Conservation (phyloP, 2,113 vertebrate genomes). For the Trochalopteron elliotii region DNA sequence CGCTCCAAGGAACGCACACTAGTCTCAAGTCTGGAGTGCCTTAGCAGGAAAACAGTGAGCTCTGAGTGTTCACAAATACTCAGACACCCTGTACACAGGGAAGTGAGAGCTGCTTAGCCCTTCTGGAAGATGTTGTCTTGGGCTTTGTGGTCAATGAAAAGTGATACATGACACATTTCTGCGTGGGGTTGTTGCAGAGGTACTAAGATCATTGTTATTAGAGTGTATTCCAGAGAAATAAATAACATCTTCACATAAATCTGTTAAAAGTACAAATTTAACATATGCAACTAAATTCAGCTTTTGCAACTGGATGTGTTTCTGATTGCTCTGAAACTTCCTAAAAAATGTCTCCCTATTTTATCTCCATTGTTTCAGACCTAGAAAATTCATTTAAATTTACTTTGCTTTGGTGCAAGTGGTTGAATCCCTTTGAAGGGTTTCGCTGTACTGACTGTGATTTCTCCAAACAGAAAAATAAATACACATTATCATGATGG, state of each 20-base stretch:
- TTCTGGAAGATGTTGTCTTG: not conserved
- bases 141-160: not conserved
- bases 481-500: not conserved
- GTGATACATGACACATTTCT: not conserved
- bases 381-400: not conserved
- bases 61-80: not conserved
- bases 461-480: not conserved
- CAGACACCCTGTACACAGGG: not conserved
- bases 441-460: not conserved
- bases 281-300: not conserved
- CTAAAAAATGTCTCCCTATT: not conserved
- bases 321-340: not conserved
- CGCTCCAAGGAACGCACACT: not conserved
- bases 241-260: not conserved
- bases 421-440: not conserved
- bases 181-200: not conserved
- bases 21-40: not conserved
- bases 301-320: not conserved
- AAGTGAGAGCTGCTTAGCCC: not conserved
- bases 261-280: not conserved
- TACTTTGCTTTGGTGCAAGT: not conserved
- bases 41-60: not conserved
- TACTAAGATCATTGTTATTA: not conserved
- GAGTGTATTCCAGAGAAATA: not conserved
- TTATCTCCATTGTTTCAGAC: not conserved